These are phyloP conservation scores for Potorous gilbertii DNA, from an alignment of 2,797 vertebrate species.

Conservation along the genomic window DNA sequence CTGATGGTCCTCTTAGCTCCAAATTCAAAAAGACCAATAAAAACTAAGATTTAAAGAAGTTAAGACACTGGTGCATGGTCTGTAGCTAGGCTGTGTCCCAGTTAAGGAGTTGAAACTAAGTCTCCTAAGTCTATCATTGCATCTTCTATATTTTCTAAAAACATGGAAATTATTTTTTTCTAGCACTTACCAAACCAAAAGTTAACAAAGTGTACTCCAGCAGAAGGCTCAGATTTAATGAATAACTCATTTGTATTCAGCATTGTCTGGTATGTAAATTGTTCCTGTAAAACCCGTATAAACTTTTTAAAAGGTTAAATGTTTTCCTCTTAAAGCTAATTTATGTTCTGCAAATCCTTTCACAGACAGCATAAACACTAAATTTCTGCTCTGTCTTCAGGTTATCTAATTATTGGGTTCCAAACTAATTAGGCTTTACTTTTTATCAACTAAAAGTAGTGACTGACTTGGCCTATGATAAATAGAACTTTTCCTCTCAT, in stretches of 20 bases:
- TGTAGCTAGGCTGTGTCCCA: neutral
- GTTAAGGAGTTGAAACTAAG: neutral
- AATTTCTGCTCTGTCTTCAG: neutral
- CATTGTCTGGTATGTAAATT: neutral
- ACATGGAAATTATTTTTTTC: neutral
- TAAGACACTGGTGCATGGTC: neutral
- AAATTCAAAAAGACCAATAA: neutral
- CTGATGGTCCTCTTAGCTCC: neutral
- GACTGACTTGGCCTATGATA: neutral
- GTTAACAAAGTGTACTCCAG: neutral
- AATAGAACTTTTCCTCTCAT: constrained; percentile 33
- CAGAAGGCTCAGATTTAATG: neutral
- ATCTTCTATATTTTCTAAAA: neutral
- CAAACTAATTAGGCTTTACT: constrained; percentile 40
- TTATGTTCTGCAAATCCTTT: neutral
- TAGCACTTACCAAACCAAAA: neutral
- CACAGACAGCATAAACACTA: neutral
- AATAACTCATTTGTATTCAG: neutral
- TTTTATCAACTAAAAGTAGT: constrained; percentile 19
- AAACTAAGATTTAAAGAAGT: neutral
- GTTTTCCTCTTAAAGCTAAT: neutral
- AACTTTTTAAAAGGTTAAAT: neutral
- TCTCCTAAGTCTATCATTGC: neutral
- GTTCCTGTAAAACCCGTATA: neutral
- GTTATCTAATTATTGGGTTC: constrained; percentile 6